Conservation (phyloP, 37 sponge, comb jelly and placozoan genomes). For the Hexactinellida sp. region DNA sequence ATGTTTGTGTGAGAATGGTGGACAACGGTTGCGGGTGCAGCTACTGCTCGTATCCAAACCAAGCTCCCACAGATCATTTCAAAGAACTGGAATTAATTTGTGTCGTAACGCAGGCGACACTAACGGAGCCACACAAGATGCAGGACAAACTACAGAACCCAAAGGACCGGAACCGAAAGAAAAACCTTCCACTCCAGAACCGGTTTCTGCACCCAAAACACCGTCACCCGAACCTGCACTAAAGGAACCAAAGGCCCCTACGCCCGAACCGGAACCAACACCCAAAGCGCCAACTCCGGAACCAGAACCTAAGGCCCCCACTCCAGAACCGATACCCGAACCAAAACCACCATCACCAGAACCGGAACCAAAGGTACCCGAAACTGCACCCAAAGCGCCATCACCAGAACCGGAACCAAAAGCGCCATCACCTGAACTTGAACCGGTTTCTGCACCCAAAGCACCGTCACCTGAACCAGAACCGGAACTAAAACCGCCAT, state of each 20-base stretch:
- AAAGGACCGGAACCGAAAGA: too few species aligned
- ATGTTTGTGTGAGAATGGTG: not conserved
- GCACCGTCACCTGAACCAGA: not conserved
- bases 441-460: not conserved
- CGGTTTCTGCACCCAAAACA: not conserved
- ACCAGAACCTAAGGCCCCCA: not conserved
- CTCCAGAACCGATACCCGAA: not conserved
- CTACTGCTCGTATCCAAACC: not conserved
- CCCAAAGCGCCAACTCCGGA: not conserved
- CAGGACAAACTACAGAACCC: too few species aligned
- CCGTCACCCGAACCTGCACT: not conserved
- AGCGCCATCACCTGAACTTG: not conserved
- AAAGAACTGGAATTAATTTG: too few species aligned
- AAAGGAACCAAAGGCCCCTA: not conserved
- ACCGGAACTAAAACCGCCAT: not conserved
- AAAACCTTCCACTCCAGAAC: not conserved
- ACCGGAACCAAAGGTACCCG: not conserved
- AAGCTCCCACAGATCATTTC: slow-evolving; percentile 6
- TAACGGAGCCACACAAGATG: not conserved
- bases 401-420: not conserved
- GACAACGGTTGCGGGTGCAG: not conserved
- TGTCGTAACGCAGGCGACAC: not conserved
- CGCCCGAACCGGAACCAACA: not conserved
- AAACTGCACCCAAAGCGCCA: not conserved
- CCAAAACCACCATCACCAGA: not conserved